A percentile compares a stretch with the other conserved stretches of the same genome.
phyloP scores from a whole-genome alignment of 2,888 invertebrate genomes.

The Zelleria hepariella region DNA sequence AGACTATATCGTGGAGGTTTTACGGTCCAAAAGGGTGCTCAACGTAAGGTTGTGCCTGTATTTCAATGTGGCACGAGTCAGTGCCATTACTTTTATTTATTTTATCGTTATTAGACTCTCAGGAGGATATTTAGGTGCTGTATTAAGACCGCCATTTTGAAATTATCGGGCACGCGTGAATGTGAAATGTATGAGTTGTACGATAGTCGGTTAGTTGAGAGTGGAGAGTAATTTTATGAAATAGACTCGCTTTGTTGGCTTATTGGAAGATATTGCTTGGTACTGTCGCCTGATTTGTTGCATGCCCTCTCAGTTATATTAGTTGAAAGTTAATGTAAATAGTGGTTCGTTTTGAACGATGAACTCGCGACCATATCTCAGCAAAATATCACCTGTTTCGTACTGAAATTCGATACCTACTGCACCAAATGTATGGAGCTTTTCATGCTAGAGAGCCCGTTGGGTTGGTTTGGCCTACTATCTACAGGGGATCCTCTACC shows the following conservation, averaged over 20 bases:
- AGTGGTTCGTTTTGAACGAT: too few relatives aligned
- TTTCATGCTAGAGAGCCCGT: too few relatives aligned
- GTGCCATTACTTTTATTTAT: conserved; percentile 25
- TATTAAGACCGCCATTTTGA: conserved; percentile 12
- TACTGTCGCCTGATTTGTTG: neutral
- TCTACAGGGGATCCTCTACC: too few relatives aligned
- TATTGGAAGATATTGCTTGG: neutral
- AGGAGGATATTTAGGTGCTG: conserved; percentile 31
- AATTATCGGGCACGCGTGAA: conserved; percentile 1
- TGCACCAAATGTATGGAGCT: too few relatives aligned
- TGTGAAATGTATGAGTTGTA: conserved; percentile 1
- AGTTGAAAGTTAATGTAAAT: too few relatives aligned
- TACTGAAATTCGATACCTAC: too few relatives aligned
- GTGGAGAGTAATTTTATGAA: neutral
- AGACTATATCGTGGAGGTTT: neutral
- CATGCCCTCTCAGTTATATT: too few relatives aligned
- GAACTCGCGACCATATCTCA: too few relatives aligned
- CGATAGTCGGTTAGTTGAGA: neutral
- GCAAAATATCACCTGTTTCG: too few relatives aligned
- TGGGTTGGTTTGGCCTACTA: too few relatives aligned
- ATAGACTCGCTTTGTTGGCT: neutral
- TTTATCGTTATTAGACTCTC: conserved; percentile 31
- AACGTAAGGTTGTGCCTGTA: neutral
- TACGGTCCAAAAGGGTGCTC: neutral
- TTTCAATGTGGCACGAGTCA: conserved; percentile 2